These are phyloP conservation scores for Galago senegalensis DNA, from an alignment of 2,797 vertebrate genomes.

Conservation along the genomic window DNA sequence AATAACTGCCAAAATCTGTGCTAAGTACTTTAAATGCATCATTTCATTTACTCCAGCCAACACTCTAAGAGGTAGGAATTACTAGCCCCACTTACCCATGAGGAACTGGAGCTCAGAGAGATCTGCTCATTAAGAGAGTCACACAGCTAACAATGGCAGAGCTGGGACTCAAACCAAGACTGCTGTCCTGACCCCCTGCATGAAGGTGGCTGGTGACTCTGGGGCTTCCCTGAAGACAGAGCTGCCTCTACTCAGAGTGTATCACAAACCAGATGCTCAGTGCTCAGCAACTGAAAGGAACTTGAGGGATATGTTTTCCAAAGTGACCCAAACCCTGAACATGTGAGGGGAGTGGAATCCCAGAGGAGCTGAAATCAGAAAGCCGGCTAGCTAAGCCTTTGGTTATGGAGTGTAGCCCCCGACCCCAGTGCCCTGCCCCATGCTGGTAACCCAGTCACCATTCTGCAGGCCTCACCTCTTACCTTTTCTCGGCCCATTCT, in stretches of 20 bases:
- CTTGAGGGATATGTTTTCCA: not conserved
- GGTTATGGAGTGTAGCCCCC: not conserved
- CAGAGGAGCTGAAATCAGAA: not conserved
- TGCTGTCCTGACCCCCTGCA: not conserved
- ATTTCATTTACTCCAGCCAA: not conserved
- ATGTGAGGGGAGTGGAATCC: not conserved
- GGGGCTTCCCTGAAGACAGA: not conserved
- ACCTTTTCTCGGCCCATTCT: conserved; percentile 96
- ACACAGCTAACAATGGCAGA: not conserved
- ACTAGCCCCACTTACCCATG: not conserved
- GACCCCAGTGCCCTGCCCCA: not conserved
- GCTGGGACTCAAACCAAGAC: not conserved
- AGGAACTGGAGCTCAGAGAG: conserved; percentile 17
- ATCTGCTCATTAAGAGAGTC: not conserved
- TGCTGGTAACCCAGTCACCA: not conserved
- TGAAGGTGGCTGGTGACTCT: not conserved
- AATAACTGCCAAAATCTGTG: not conserved
- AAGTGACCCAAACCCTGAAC: not conserved
- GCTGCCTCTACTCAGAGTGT: not conserved
- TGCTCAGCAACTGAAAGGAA: not conserved
- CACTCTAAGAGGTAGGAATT: not conserved
- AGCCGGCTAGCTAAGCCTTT: not conserved
- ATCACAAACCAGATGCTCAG: not conserved
- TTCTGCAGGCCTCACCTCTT: not conserved
- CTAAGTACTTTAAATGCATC: not conserved